These are phyloP conservation scores for mouse (Mus musculus) DNA, from an alignment of 2,113 vertebrate species.

Conservation along the genomic window GRCm39 chr17:81426501-81427000, in stretches of 20 bases:
- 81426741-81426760: not conserved
- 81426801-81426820: not conserved
- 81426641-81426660: not conserved
- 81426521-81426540: not conserved
- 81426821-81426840: not conserved
- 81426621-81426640: not conserved
- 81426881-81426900: not conserved
- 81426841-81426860: not conserved
- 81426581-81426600: not conserved
- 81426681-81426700: not conserved
- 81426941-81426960: not conserved
- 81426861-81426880: not conserved
- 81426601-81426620: not conserved
- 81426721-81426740: not conserved
- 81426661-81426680: not conserved
- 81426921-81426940: not conserved
- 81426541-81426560: not conserved
- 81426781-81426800: not conserved
- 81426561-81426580: not conserved
- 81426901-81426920: not conserved
- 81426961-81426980: not conserved
- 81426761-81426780: not conserved
- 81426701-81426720: not conserved
- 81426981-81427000: not conserved
- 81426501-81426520: constrained; percentile 6